A percentile compares a stretch with the other conserved stretches of the same genome.
These are phyloP conservation scores for Datnioides undecimradiatus DNA, from an alignment of 2,113 vertebrate genomes.

Conservation along the genomic window DNA sequence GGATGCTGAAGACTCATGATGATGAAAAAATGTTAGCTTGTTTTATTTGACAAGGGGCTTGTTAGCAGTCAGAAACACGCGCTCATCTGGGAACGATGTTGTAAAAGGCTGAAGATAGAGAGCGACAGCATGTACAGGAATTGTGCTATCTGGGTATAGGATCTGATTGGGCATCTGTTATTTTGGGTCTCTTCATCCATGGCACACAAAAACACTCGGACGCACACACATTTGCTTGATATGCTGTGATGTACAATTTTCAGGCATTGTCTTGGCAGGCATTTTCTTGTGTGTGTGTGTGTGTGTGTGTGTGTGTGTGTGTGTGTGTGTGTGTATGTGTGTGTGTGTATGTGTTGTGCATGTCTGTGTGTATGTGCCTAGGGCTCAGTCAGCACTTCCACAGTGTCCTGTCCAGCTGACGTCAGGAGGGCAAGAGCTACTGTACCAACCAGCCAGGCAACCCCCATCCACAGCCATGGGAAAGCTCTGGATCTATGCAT, in stretches of 20 bases:
- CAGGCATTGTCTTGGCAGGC: constrained; percentile 70
- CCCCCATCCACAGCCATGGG: constrained; percentile 40
- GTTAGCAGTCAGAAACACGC: constrained; percentile 50
- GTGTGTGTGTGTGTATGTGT: constrained; percentile 36
- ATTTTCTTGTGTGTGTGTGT: constrained; percentile 55
- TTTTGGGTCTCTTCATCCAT: constrained; percentile 37
- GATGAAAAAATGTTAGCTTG: constrained; percentile 60
- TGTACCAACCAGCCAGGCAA: constrained; percentile 59
- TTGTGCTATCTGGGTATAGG: constrained; percentile 29
- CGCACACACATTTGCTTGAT: constrained; percentile 56
- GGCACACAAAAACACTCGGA: constrained; percentile 22
- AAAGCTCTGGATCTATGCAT: constrained; percentile 38
- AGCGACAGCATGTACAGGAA: constrained; percentile 30
- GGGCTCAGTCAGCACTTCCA: constrained; percentile 75
- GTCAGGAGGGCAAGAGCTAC: constrained; percentile 67
- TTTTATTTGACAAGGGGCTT: constrained; percentile 59
- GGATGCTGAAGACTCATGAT: constrained; percentile 40
- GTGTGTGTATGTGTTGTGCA: constrained; percentile 40
- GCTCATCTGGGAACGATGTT: constrained; percentile 40
- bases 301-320: constrained; percentile 50
- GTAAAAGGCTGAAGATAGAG: constrained; percentile 43
- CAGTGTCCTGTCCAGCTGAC: constrained; percentile 73
- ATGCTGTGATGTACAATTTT: constrained; percentile 75
- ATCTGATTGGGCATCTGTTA: constrained; percentile 61
- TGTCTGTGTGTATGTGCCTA: constrained; percentile 29